A percentile compares a stretch with the other conserved stretches of the same genome.
Evolutionary conservation across 2,888 invertebrate species (phyloP).

Genomic region (Sipunculus nudus): DNA sequence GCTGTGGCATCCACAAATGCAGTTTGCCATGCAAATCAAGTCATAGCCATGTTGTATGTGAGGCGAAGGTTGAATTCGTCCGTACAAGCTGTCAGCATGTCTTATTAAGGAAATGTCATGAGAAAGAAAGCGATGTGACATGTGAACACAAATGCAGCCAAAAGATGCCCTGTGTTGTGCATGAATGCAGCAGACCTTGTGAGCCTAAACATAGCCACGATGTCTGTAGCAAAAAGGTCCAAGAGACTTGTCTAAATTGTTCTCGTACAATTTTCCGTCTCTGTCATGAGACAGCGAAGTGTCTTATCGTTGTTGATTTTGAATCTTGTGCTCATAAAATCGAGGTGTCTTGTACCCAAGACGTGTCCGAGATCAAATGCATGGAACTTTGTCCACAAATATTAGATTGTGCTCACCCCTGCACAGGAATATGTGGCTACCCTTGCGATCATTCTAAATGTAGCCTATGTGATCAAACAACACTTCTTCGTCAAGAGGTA

Average conservation of each 20-base stretch:
- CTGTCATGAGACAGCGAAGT: too few species aligned
- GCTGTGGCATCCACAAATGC: too few species aligned
- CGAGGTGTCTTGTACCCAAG: constrained; percentile 7
- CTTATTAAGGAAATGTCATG: background rate
- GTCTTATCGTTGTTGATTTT: background rate
- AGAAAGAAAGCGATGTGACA: background rate
- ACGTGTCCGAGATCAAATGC: constrained; percentile 2
- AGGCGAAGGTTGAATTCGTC: too few species aligned
- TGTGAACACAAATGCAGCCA: background rate
- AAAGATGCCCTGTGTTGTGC: background rate
- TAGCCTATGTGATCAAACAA: constrained; percentile 9
- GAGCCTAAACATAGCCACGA: background rate
- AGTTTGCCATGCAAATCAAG: too few species aligned
- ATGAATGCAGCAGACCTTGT: background rate
- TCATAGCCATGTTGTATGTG: too few species aligned
- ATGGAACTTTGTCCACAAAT: constrained; percentile 12
- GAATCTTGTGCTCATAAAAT: constrained; percentile 12
- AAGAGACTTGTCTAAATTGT: constrained; percentile 1
- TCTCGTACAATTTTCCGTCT: too few species aligned
- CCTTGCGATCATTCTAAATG: constrained; percentile 15
- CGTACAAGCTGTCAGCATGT: too few species aligned
- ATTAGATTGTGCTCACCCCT: constrained; percentile 21
- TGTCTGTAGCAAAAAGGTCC: constrained; percentile 2
- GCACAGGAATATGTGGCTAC: constrained; percentile 15
- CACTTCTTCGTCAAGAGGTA: too few species aligned